Evolutionary conservation across 2,888 invertebrate species (phyloP), one percentile per base, ranked within the genome.

Genomic region (Beris morrisii): DNA sequence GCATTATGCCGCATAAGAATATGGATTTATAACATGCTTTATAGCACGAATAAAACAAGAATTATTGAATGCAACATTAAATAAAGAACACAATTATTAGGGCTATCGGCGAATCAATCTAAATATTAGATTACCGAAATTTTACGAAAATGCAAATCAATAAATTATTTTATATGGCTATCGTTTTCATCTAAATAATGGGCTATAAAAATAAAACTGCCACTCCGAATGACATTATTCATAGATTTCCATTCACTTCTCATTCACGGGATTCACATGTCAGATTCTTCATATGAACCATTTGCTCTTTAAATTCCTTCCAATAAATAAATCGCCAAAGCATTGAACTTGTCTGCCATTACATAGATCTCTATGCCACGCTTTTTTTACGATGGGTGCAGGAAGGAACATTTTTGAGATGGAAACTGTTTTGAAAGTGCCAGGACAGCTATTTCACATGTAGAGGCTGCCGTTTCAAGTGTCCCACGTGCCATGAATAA

Each of bases 271-370:
- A 61, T 43, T 43, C 61, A 52, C 52, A 38, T 61, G 61, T 61
- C 61, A 61, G 61, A 61, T 52, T 61, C 50, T 31, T 50, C 50
- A 50, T 61, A 61, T 61, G 43, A 61, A 12, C 61, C 61, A 50
- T 61, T 52, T 61, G 31, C 61, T 52, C 61, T 61, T 61, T 61
- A 61, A 61, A 61, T 61, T 22, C 50, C 61, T 38, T 52, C 61
- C 61, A 50, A 61, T 61, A 50, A 52, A 61, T 61, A 61, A 61
- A 61, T 61, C 61, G 61, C 61, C 50, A 61, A 52, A 61, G 50
- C 50, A 61, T 61, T 52, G 52, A 61, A 50, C 61, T 50, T 50
- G 50, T 61, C 38, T 50, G 38, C 38, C 38, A 38, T 38, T 38
- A 38, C 2, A 38, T 38, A 38, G 38, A 38, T 38, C 38, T 38